Evolutionary conservation across 2,113 vertebrate species (phyloP), one percentile per base, ranked within the genome.

Genomic region (Lonchura striata): DNA sequence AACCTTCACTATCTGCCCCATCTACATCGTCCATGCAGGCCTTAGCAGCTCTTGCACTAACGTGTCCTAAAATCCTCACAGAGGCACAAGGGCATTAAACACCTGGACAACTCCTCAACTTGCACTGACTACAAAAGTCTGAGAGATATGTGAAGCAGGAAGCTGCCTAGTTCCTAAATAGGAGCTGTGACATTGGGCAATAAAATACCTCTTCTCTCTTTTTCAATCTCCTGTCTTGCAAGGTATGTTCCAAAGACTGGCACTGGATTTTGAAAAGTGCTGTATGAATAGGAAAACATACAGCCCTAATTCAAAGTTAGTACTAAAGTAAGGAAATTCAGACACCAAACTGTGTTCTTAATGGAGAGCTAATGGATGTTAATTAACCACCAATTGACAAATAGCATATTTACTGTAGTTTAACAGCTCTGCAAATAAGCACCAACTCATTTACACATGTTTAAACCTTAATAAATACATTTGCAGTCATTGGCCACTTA

Each of bases 381-480:
- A 96, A 97, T 96, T 94, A 94, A 95, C 86, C 89, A 93, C 86
- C 95, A 94, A 94, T 96, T 97, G 91, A 97, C 96, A 97, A 84
- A 95, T 65, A 90, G 83, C 79, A 82, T 97, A 91, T 91, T 96
- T 96, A 95, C 92, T 90, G 65, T 96, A 96, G 86, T 94, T 79
- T 96, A 96, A 96, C 82, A 86, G 71, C 88, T 94, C 82, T 83
- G 41, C 88, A 95, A 97, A 96, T 81, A 95, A 95, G 96, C 83
- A 94, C 75, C 91, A 89, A 95, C 70, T 82, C 71, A 96, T 91
- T 96, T 96, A 96, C 92, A 95, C 92, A 90, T 83, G 78, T 96
- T 97, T 97, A 97, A 96, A 94, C 84, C 92, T 95, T 92, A 97
- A 96, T 96, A 97, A 96, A 96, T 94, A 95, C 60, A 95, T 81